Evolutionary conservation across 2,113 vertebrate genomes (phyloP).

Genomic region (Charina bottae): DNA sequence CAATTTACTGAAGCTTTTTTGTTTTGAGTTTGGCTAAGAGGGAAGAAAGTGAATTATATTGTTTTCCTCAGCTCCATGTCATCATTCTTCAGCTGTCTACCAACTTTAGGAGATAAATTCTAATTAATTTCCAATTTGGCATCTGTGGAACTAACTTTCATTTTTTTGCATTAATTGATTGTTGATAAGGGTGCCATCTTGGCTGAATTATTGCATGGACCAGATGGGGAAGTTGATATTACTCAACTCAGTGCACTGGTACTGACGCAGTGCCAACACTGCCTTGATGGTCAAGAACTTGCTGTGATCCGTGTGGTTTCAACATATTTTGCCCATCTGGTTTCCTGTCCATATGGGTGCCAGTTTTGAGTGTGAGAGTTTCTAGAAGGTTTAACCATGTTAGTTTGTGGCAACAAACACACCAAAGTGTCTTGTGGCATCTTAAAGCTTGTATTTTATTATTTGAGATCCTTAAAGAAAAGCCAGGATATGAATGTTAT

Average conservation of each 20-base stretch:
- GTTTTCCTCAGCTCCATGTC: neutral
- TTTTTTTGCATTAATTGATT: neutral
- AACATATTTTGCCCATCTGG: neutral
- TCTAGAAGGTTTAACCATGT: neutral
- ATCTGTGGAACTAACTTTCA: neutral
- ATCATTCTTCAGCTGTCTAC: neutral
- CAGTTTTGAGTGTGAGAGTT: neutral
- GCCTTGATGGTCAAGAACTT: neutral
- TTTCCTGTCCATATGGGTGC: neutral
- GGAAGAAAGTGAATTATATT: neutral
- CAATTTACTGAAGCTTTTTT: constrained; percentile 23
- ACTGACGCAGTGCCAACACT: neutral
- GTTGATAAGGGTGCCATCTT: neutral
- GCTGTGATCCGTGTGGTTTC: neutral
- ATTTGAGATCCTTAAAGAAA: neutral
- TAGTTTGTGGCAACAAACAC: neutral
- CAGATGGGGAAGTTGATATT: neutral
- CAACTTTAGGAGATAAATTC: neutral
- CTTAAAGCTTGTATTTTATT: neutral
- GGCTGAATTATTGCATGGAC: neutral
- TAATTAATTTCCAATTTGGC: neutral
- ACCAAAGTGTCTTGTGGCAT: neutral
- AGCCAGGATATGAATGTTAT: neutral
- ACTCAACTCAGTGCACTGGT: neutral
- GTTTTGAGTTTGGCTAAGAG: constrained; percentile 1